Evolutionary conservation across 2,797 vertebrate species (phyloP).

Genomic region (Sciaenops ocellatus): DNA sequence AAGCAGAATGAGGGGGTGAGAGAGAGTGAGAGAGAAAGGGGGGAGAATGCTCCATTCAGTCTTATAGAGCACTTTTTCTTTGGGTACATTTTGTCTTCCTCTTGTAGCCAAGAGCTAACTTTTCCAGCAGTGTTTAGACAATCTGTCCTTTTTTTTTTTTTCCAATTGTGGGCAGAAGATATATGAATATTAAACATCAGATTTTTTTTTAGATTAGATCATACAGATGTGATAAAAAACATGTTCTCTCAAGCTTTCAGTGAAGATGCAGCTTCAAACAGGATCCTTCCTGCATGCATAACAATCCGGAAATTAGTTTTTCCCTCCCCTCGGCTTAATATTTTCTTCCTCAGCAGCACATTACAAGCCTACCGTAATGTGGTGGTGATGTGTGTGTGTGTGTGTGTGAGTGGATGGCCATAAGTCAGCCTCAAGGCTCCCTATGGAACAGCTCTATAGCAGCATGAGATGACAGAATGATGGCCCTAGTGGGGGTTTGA

Average conservation of each 20-base stretch:
- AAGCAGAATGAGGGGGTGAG: conserved; percentile 31
- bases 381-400: neutral
- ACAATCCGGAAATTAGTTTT: conserved; percentile 42
- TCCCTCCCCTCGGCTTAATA: conserved; percentile 37
- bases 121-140: neutral
- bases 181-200: neutral
- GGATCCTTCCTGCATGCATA: conserved; percentile 26
- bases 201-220: neutral
- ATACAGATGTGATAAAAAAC: neutral
- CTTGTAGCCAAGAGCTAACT: conserved; percentile 7
- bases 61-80: conserved; percentile 4
- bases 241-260: neutral
- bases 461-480: conserved; percentile 56
- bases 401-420: conserved; percentile 25
- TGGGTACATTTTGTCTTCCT: conserved; percentile 13
- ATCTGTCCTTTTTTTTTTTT: neutral
- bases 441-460: conserved; percentile 48
- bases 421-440: conserved; percentile 68
- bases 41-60: conserved; percentile 15
- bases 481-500: conserved; percentile 28
- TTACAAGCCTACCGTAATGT: conserved; percentile 44
- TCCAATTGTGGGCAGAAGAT: neutral
- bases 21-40: conserved; percentile 16
- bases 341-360: conserved; percentile 52
- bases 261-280: neutral